Evolutionary conservation across 2,113 vertebrate species (phyloP).

Genomic region (Myotis brandtii): DNA sequence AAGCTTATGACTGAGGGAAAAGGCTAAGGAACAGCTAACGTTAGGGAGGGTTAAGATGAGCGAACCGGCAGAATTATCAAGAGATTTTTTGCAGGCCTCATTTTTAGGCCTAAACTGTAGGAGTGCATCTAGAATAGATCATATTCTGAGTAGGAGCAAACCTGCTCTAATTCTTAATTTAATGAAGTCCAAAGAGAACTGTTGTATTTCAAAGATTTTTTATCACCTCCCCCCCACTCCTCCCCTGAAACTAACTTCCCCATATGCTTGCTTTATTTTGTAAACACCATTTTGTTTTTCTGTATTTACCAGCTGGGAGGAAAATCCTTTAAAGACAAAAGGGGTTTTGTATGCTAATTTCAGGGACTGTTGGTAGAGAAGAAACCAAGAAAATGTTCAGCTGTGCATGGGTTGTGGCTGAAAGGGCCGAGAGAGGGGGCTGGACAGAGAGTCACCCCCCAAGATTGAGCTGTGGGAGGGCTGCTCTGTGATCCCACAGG

Average conservation of each 20-base stretch:
- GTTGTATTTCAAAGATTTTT: background rate
- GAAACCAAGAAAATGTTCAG: background rate
- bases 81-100: background rate
- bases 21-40: too few relatives aligned
- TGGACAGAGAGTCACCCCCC: background rate
- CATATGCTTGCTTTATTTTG: background rate
- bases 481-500: too few relatives aligned
- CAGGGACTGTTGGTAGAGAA: background rate
- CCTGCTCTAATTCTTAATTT: conserved; percentile 23
- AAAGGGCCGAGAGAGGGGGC: background rate
- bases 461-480: background rate
- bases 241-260: background rate
- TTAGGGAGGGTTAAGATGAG: background rate
- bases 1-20: background rate
- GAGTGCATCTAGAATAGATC: background rate
- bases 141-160: background rate
- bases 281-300: conserved; percentile 40
- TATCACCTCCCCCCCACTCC: background rate
- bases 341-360: conserved; percentile 44
- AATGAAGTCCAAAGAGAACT: background rate
- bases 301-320: conserved; percentile 48
- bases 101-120: background rate
- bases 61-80: background rate
- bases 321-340: conserved; percentile 53
- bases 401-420: background rate